These are phyloP conservation scores for Cherax destructor DNA, from an alignment of 1,140 invertebrate genomes.

Conservation along the genomic window DNA sequence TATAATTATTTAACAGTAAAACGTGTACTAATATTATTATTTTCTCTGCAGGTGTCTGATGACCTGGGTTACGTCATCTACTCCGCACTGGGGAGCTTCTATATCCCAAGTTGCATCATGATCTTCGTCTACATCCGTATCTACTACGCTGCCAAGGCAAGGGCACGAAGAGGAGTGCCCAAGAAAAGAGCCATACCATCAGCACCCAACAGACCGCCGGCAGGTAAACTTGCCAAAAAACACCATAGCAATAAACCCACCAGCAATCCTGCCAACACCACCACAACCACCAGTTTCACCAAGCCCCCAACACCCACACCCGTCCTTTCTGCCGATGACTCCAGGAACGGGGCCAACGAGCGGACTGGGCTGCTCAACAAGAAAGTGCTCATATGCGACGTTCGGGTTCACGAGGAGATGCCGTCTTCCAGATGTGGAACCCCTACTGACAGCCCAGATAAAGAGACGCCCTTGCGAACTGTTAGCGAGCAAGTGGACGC, in stretches of 20 bases:
- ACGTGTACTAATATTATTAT: background rate
- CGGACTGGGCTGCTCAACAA: slow-evolving; percentile 67
- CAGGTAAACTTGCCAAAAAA: slow-evolving; percentile 13
- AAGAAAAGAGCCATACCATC: slow-evolving; percentile 53
- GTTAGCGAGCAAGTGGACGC: slow-evolving; percentile 70
- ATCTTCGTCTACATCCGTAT: slow-evolving; percentile 99
- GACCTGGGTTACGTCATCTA: slow-evolving; percentile 98
- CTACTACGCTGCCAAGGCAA: slow-evolving; percentile 95
- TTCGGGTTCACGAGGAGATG: slow-evolving; percentile 63
- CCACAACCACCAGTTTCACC: slow-evolving; percentile 65
- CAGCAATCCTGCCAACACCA: slow-evolving; percentile 9
- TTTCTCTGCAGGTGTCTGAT: slow-evolving; percentile 88
- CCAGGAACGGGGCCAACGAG: slow-evolving; percentile 57
- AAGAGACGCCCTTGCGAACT: slow-evolving; percentile 62
- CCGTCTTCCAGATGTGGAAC: slow-evolving; percentile 28
- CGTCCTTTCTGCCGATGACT: slow-evolving; percentile 33
- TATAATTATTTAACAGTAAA: too few relatives aligned
- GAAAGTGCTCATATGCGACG: slow-evolving; percentile 70
- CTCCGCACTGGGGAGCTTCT: slow-evolving; percentile 98
- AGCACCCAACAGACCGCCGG: background rate
- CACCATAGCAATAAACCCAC: slow-evolving; percentile 11
- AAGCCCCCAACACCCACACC: slow-evolving; percentile 34
- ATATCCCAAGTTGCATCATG: slow-evolving; percentile 99
- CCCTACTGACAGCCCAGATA: slow-evolving; percentile 30
- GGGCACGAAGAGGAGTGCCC: slow-evolving; percentile 67